phyloP scores from a whole-genome alignment of 1,140 invertebrate genomes.

The Asbolus verrucosus region DNA sequence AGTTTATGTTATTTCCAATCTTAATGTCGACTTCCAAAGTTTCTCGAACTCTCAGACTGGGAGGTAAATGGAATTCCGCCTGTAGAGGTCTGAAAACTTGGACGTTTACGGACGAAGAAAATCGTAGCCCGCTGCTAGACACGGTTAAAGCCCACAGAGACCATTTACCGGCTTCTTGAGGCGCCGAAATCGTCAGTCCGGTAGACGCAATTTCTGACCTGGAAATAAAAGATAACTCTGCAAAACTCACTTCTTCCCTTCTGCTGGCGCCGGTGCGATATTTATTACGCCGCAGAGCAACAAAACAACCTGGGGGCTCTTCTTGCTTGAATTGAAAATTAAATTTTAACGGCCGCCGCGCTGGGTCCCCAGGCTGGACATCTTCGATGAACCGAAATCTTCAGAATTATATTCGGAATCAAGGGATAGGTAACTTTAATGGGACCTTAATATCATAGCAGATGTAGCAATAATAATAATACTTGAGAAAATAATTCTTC shows the following conservation, averaged over 20 bases:
- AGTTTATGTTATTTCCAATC: conserved; percentile 74
- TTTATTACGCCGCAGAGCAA: neutral
- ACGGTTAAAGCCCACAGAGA: conserved; percentile 70
- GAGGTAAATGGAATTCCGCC: conserved; percentile 70
- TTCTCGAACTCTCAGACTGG: conserved; percentile 71
- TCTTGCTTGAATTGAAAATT: no score
- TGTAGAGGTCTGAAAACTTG: conserved; percentile 72
- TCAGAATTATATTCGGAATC: no score
- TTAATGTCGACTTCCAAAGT: conserved; percentile 74
- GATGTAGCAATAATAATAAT: no score
- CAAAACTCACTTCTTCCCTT: neutral
- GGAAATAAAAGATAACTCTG: conserved; percentile 49
- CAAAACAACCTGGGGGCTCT: neutral
- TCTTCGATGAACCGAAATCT: no score
- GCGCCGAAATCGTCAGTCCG: conserved; percentile 68
- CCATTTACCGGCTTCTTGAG: conserved; percentile 72
- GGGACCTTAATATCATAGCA: no score
- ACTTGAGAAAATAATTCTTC: no score
- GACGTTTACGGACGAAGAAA: conserved; percentile 69
- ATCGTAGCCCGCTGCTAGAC: conserved; percentile 67
- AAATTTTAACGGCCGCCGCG: no score
- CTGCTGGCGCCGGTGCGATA: neutral
- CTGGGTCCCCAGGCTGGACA: no score
- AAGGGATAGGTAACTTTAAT: no score
- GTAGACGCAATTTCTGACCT: conserved; percentile 65